Conservation (phyloP, 2,797 vertebrate species). For the Sorex maritimensis region DNA sequence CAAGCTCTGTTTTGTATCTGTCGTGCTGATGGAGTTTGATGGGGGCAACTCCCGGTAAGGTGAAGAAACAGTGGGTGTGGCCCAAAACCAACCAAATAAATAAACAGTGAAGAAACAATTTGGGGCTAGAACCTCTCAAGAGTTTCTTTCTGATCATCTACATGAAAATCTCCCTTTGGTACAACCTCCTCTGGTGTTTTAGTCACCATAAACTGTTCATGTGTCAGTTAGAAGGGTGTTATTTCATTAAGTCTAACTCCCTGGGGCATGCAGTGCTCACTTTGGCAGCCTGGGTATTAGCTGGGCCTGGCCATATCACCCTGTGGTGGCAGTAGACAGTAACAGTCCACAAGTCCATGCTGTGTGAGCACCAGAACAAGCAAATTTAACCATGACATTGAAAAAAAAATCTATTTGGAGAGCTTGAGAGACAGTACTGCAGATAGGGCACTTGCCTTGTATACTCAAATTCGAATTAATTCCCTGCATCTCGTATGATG, state of each 20-base stretch:
- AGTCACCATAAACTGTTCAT: not conserved
- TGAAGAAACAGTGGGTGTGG: not conserved
- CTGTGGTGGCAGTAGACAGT: too few relatives aligned
- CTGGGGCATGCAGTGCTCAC: not conserved
- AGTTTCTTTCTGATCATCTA: not conserved
- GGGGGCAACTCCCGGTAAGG: not conserved
- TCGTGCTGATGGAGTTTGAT: not conserved
- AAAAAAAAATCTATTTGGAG: too few relatives aligned
- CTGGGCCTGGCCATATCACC: not conserved
- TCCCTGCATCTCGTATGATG: too few relatives aligned
- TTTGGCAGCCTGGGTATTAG: not conserved
- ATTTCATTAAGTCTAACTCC: conserved; percentile 35
- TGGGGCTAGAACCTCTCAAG: not conserved
- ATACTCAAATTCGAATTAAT: too few relatives aligned
- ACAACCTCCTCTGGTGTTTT: not conserved
- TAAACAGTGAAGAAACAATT: too few relatives aligned
- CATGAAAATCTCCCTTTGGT: not conserved
- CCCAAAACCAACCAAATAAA: too few relatives aligned
- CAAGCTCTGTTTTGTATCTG: not conserved
- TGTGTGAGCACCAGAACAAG: not conserved
- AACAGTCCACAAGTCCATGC: too few relatives aligned
- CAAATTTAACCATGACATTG: not conserved
- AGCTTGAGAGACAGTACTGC: too few relatives aligned
- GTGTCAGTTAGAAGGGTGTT: not conserved
- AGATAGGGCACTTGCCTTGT: too few relatives aligned